These are phyloP conservation scores for Centruroides sculpturatus DNA, from an alignment of 1,140 invertebrate genomes.

Conservation along the genomic window DNA sequence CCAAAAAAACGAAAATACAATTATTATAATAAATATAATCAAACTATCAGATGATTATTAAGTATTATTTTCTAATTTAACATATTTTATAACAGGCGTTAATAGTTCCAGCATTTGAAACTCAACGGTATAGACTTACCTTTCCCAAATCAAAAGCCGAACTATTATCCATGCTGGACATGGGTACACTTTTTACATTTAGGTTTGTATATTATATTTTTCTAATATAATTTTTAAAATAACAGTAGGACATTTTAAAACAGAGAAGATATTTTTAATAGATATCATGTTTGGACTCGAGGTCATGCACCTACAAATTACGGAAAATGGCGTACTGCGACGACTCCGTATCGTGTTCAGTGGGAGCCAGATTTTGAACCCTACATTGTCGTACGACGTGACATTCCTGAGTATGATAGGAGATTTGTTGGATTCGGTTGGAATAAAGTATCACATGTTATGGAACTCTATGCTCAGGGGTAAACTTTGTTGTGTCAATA, in stretches of 20 bases:
- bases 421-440: conserved; percentile 89
- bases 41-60: too few species aligned
- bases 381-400: conserved; percentile 65
- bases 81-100: conserved; percentile 27
- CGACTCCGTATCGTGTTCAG: conserved; percentile 64
- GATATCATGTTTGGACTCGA: conserved; percentile 47
- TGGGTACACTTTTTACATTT: conserved; percentile 63
- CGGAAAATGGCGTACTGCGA: conserved; percentile 60
- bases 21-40: too few species aligned
- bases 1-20: too few species aligned
- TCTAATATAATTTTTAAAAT: too few species aligned
- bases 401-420: conserved; percentile 66
- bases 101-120: conserved; percentile 83
- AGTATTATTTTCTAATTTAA: background rate
- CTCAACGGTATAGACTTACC: conserved; percentile 63
- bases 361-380: conserved; percentile 90
- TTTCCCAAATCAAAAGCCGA: conserved; percentile 68
- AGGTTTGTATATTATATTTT: conserved; percentile 34
- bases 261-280: conserved; percentile 13
- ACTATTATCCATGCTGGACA: conserved; percentile 55
- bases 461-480: conserved; percentile 68
- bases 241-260: too few species aligned
- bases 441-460: conserved; percentile 89
- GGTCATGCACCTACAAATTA: conserved; percentile 82
- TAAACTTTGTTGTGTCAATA: conserved; percentile 14